Evolutionary conservation across 2,888 invertebrate genomes (phyloP), one percentile per base, ranked within the genome.

Genomic region (Xylota segnis): DNA sequence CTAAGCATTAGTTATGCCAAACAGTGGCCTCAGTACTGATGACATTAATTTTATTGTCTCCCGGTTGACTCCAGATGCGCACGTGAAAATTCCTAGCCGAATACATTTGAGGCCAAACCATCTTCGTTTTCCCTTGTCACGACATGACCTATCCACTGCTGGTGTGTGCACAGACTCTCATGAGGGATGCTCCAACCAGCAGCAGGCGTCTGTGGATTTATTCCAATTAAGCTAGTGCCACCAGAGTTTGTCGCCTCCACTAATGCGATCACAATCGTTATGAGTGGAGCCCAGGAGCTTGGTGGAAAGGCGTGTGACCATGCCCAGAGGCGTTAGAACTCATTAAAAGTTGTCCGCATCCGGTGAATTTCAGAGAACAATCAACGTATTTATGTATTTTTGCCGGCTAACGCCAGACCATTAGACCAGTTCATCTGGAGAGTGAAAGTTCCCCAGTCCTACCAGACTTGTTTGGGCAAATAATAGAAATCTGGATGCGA

Each of bases 41-140:
- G 78, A 65, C 71, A 83, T 72, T 74, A 61, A 74, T 83, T 68
- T 61, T 61, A 66, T 37, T 54, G 78, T 50, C 72, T 66, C 71
- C 83, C 54, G 27, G 43, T 18, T 40, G 59, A 37, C 14, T 52
- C 5, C 27, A 59, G 32, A 59, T 58, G 78, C 52, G 47, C 81
- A 76, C 65, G 65, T 81, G 74, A 23, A n/a, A n/a, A 74, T 81
- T 76, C 75, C 72, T 75, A 63, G 37, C 16, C 9, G 29, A 52
- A 59, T 14, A 45, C 34, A 65, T 76, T 63, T 37, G 61, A 63
- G 61, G 52, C 65, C 78, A 61, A 61, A 68, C 16, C 43, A 54
- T 79, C 50, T 34, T 81, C 54, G 65, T 63, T 84, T 84, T 84
- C 81, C 84, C 81, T 81, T 66, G 81, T 84, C 84, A 84, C 84